Percentiles rank a stretch among this genome's conserved stretches.
Conservation (phyloP, 2,888 invertebrate species). For the Drosophila vallismaia region DNA sequence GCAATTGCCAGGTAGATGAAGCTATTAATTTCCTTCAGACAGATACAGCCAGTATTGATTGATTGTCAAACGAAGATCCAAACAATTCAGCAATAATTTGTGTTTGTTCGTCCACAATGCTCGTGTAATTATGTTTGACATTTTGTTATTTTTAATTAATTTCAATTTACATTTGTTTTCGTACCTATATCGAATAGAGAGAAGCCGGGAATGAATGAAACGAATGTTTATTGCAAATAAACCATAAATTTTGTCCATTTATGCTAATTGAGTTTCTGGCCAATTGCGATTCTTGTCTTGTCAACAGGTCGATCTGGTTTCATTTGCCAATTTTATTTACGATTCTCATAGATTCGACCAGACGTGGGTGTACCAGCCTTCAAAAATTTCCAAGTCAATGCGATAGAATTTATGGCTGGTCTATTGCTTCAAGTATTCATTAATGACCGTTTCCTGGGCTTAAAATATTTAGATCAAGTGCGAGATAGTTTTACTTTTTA, state of each 20-base stretch:
- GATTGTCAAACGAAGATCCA: constrained; percentile 25
- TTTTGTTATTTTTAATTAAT: constrained; percentile 31
- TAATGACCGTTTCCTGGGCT: constrained; percentile 33
- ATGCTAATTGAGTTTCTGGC: constrained; percentile 57
- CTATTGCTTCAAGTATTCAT: constrained; percentile 29
- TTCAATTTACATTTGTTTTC: constrained; percentile 39
- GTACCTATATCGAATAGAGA: constrained; percentile 51
- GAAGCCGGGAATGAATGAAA: constrained; percentile 32
- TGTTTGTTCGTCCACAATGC: constrained; percentile 30
- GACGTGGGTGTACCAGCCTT: constrained; percentile 17
- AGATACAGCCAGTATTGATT: constrained; percentile 19
- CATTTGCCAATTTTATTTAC: constrained; percentile 49
- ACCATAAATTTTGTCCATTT: constrained; percentile 55
- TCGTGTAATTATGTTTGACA: constrained; percentile 41
- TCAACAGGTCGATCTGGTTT: constrained; percentile 66
- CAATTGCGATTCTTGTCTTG: constrained; percentile 59
- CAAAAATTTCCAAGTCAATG: constrained; percentile 6
- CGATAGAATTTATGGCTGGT: constrained; percentile 3
- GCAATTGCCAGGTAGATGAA: constrained; percentile 36
- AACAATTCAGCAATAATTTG: constrained; percentile 17
- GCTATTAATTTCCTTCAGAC: constrained; percentile 42
- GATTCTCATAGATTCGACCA: constrained; percentile 18
- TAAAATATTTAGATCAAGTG: constrained; percentile 7
- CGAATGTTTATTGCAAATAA: constrained; percentile 35
- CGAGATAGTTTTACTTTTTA: constrained; percentile 5